Percentiles rank a stretch among this genome's conserved stretches.
These are phyloP conservation scores for Oryzias javanicus DNA, from an alignment of 2,113 vertebrate species.

Conservation along the genomic window DNA sequence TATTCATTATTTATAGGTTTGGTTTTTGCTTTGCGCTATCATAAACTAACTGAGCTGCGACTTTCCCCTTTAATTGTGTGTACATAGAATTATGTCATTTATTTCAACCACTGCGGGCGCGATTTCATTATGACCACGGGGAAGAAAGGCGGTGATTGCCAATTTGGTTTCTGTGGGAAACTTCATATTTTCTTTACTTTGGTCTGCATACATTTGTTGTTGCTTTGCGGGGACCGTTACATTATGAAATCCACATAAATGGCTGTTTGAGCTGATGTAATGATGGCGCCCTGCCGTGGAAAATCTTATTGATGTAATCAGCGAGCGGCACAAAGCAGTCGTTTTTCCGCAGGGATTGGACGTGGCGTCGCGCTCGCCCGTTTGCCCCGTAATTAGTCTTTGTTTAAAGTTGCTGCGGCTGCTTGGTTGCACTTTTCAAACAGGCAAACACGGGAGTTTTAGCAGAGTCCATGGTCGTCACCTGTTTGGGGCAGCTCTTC, in stretches of 20 bases:
- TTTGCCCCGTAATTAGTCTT: slow-evolving; percentile 56
- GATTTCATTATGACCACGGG: slow-evolving; percentile 78
- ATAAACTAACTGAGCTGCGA: slow-evolving; percentile 75
- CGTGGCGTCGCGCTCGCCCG: slow-evolving; percentile 43
- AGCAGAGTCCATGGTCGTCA: too few species aligned
- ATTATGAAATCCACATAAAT: slow-evolving; percentile 76
- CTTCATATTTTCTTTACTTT: slow-evolving; percentile 75
- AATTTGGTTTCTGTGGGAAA: slow-evolving; percentile 74
- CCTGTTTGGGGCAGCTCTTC: too few species aligned
- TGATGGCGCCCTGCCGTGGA: slow-evolving; percentile 55
- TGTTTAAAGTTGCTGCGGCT: slow-evolving; percentile 49
- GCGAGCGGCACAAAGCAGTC: slow-evolving; percentile 59
- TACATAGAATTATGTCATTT: slow-evolving; percentile 79
- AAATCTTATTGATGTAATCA: slow-evolving; percentile 72
- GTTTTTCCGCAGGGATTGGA: slow-evolving; percentile 67
- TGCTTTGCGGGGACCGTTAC: slow-evolving; percentile 68
- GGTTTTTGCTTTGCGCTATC: slow-evolving; percentile 71
- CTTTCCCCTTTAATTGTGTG: slow-evolving; percentile 79
- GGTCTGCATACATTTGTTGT: slow-evolving; percentile 74
- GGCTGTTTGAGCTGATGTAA: slow-evolving; percentile 60
- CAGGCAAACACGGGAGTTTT: slow-evolving; percentile 12
- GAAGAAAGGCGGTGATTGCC: slow-evolving; percentile 72
- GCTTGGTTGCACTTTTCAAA: slow-evolving; percentile 24
- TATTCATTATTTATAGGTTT: slow-evolving; percentile 84
- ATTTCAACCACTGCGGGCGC: slow-evolving; percentile 74